Evolutionary conservation across 2,113 vertebrate species (phyloP), one percentile per base, ranked within the genome.

Genomic region (Prunella himalayana): DNA sequence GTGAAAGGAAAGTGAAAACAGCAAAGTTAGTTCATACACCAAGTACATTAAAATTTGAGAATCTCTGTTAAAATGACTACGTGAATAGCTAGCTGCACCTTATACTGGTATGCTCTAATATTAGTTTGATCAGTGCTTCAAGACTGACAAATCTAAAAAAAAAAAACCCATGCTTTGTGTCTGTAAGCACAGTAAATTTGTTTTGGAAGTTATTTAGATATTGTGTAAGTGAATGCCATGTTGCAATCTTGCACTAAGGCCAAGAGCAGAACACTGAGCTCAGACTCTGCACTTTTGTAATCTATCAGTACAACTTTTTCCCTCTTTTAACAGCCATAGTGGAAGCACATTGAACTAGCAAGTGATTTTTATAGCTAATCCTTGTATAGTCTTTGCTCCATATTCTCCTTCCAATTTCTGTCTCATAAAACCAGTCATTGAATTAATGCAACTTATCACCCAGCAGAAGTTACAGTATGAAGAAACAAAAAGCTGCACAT

Each of bases 381-480:
- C 56, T 77, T 68, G 24, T 24, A 24, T 56, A 51, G 37, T 82
- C 4, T 3, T 88, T 88, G 31, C 66, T 79, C 59, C 61, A 41
- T 72, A 42, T 64, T 93, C 47, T 72, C 49, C 35, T 78, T 78
- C n/a, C 39, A 82, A 31, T 80, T 87, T 82, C 82, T 87, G 39
- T 83, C 24, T 79, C 49, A 50, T 88, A 78, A 66, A 87, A 81
- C 22, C 45, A 28, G 45, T 71, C 65, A 47, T 21, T 88, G 86
- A 91, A 84, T 90, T 95, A 94, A 85, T 53, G 71, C 72, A 94
- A 31, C 49, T 94, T 95, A 92, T 30, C 91, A 87, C 75, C 57
- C 77, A 76, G 72, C 82, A 93, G 75, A 96, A 95, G 59, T 82
- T 96, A 92, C 83, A 90, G 61, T 91, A 89, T 69, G 88, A 95